Percentiles rank a stretch among this genome's conserved stretches.
These are phyloP conservation scores for Pomatorhinus ruficollis DNA, from an alignment of 2,113 vertebrate species.

Conservation along the genomic window DNA sequence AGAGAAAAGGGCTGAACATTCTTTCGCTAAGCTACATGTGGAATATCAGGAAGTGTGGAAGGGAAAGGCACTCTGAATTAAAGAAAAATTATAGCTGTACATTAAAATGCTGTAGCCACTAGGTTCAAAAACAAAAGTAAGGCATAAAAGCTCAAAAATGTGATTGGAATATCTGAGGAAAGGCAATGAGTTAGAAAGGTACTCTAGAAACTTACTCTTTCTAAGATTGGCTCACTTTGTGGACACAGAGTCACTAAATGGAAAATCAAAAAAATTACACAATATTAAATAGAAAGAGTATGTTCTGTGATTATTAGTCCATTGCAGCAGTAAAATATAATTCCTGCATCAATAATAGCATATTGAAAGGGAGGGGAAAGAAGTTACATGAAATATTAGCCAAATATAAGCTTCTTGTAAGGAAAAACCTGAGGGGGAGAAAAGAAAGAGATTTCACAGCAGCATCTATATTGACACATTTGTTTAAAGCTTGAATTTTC, in stretches of 20 bases:
- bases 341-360: background rate
- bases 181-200: background rate
- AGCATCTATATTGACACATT: background rate
- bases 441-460: background rate
- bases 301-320: background rate
- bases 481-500: background rate
- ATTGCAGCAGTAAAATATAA: background rate
- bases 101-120: background rate
- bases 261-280: background rate
- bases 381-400: background rate
- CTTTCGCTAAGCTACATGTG: background rate
- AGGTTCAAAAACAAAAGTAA: background rate
- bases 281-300: background rate
- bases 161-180: background rate
- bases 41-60: background rate
- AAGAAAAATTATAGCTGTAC: background rate
- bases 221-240: background rate
- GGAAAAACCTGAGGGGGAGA: accelerated
- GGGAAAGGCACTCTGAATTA: background rate
- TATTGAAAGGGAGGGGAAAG: accelerated
- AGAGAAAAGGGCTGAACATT: background rate
- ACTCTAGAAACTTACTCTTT: background rate
- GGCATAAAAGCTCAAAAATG: background rate
- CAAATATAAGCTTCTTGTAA: background rate
- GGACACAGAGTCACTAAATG: background rate